These are phyloP conservation scores for Smithornis capensis DNA, from an alignment of 2,113 vertebrate species.

Conservation along the genomic window DNA sequence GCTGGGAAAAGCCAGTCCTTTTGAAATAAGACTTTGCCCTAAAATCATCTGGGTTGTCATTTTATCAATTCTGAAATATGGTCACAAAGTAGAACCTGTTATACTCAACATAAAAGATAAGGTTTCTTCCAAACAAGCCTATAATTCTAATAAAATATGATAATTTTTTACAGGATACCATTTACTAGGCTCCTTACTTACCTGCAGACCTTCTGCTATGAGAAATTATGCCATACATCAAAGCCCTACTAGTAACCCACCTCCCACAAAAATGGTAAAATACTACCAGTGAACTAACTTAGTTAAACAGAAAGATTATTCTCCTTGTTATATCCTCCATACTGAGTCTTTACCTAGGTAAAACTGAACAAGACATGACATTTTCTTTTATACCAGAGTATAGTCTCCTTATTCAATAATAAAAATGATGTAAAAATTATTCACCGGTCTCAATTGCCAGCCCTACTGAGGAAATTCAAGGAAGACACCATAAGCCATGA, in stretches of 20 bases:
- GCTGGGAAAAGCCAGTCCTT: background rate
- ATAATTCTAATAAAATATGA: background rate
- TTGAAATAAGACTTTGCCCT: background rate
- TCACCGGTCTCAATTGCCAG: background rate
- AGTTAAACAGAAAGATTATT: background rate
- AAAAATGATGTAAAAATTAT: background rate
- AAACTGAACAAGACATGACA: background rate
- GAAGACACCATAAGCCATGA: background rate
- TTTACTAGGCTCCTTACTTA: background rate
- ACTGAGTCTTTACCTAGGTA: background rate
- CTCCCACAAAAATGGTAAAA: background rate
- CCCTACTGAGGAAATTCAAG: rapidly evolving
- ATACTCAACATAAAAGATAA: background rate
- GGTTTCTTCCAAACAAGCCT: background rate
- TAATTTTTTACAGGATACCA: background rate
- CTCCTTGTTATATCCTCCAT: background rate
- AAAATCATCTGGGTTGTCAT: background rate
- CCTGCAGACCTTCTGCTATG: background rate
- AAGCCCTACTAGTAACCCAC: background rate
- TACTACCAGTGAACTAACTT: background rate
- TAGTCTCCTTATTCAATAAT: background rate
- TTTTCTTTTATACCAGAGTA: background rate
- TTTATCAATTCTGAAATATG: background rate
- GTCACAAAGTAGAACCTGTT: background rate
- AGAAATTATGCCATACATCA: background rate